Conservation (phyloP, 2,888 invertebrate genomes). For the Spatulosminthurus flaviceps region DNA sequence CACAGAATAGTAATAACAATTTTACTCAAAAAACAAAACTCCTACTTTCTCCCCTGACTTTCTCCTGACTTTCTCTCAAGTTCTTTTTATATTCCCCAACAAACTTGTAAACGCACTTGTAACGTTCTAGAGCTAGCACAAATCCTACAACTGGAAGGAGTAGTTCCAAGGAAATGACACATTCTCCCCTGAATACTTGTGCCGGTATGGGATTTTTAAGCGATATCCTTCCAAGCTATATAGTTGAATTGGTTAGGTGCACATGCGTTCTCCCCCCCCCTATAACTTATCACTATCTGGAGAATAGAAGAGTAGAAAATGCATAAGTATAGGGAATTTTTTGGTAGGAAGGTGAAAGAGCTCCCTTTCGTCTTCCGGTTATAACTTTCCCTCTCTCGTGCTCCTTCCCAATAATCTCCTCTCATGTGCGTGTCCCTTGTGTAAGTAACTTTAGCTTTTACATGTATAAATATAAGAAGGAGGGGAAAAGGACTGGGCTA, state of each 20-base stretch:
- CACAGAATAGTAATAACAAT: too few species aligned
- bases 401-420: not conserved
- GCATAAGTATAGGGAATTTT: not conserved
- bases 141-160: not conserved
- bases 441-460: not conserved
- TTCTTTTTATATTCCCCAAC: too few species aligned
- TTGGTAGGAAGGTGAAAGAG: not conserved
- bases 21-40: too few species aligned
- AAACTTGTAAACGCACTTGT: too few species aligned
- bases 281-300: not conserved
- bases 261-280: constrained; percentile 25
- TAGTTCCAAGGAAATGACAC: constrained; percentile 17
- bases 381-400: not conserved
- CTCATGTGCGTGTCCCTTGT: not conserved
- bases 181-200: constrained; percentile 28
- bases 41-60: too few species aligned
- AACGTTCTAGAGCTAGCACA: too few species aligned
- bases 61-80: too few species aligned
- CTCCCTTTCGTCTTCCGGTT: not conserved
- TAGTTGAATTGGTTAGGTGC: constrained; percentile 32
- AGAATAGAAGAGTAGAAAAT: not conserved
- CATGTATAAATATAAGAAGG: too few species aligned
- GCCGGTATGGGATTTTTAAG: constrained; percentile 37
- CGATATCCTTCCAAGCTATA: constrained; percentile 24
- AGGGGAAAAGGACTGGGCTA: too few species aligned